Evolutionary conservation across 2,888 invertebrate genomes (phyloP).

Genomic region (Euplexia lucipara): DNA sequence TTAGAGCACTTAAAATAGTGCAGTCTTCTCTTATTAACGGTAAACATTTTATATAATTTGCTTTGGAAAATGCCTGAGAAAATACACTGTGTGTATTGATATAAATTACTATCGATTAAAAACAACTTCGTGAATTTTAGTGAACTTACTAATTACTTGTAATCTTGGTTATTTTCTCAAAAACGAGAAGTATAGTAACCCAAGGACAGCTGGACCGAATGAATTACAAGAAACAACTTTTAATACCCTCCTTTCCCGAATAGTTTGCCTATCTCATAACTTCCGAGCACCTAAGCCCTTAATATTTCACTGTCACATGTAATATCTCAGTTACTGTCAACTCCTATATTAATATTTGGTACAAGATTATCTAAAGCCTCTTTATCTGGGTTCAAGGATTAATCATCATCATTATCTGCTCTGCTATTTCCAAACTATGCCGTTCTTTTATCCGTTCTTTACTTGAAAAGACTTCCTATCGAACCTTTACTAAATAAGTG

Average conservation of each 20-base stretch:
- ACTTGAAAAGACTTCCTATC: no score
- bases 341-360: conserved; percentile 58
- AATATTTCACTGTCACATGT: conserved; percentile 66
- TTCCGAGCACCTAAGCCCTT: conserved; percentile 50
- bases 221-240: conserved; percentile 26
- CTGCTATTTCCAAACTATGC: background rate
- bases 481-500: no score
- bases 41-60: no score
- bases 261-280: conserved; percentile 26
- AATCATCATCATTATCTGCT: conserved; percentile 16
- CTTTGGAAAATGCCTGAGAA: background rate
- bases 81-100: no score
- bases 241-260: conserved; percentile 13
- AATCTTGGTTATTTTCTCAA: background rate
- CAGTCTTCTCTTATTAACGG: background rate
- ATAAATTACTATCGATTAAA: no score
- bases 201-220: background rate
- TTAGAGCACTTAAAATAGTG: conserved; percentile 3
- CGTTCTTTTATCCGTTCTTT: no score
- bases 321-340: conserved; percentile 55
- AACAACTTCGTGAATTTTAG: background rate
- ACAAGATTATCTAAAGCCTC: conserved; percentile 51
- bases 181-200: background rate
- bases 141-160: no score
- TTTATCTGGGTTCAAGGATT: conserved; percentile 50